phyloP scores from a whole-genome alignment of 1,140 invertebrate species.

The Calephelis nemesis region DNA sequence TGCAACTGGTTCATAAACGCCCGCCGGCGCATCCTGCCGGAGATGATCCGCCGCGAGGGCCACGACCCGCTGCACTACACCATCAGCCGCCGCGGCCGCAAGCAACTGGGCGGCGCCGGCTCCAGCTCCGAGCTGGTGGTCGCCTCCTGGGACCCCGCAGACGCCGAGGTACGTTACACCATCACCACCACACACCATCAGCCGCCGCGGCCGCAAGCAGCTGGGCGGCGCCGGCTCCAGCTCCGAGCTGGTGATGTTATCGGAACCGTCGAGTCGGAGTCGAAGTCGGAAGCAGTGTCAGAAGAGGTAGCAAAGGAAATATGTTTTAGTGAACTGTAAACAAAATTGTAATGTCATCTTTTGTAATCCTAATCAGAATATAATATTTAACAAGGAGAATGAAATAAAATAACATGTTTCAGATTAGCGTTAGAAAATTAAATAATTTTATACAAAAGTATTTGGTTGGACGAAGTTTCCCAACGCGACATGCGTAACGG shows the following conservation, averaged over 20 bases:
- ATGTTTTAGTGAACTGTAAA: too few species aligned
- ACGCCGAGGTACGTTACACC: slow-evolving; percentile 42
- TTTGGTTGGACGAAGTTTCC: too few species aligned
- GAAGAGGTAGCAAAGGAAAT: background rate
- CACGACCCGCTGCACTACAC: slow-evolving; percentile 95
- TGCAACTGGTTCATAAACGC: slow-evolving; percentile 99
- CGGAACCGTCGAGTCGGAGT: background rate
- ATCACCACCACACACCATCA: slow-evolving; percentile 85
- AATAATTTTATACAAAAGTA: too few species aligned
- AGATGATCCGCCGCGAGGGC: slow-evolving; percentile 95
- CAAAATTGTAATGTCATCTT: too few species aligned
- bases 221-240: slow-evolving; percentile 56
- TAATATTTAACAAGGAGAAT: too few species aligned
- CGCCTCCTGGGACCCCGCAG: slow-evolving; percentile 56
- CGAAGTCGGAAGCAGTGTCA: too few species aligned
- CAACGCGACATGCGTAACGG: too few species aligned
- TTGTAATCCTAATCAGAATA: too few species aligned
- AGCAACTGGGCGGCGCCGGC: slow-evolving; percentile 77
- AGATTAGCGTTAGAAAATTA: too few species aligned
- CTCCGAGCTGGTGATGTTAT: slow-evolving; percentile 38
- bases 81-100: slow-evolving; percentile 92
- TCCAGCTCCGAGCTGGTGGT: slow-evolving; percentile 49
- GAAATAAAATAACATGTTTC: too few species aligned
- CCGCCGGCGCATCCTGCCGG: slow-evolving; percentile 92
- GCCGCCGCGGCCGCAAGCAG: slow-evolving; percentile 90